Base-by-base conservation (phyloP, 2,888 invertebrate genomes). In the Plebejus argus region DNA sequence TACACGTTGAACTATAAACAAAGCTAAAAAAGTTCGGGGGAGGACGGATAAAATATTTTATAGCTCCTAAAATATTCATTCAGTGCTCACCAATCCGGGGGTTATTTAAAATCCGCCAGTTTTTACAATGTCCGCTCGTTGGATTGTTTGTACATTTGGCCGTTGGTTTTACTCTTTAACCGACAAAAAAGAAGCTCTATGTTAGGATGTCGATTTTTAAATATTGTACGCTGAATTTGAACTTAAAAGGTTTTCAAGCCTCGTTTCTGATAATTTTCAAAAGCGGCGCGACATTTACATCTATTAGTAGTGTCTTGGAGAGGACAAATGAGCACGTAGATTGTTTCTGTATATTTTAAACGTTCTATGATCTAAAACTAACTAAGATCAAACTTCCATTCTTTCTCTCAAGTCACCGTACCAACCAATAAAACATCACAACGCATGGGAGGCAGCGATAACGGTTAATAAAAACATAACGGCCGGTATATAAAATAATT, bases 61-160 rank as follows among this genome's bases (percentile, higher is more conserved):
- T 72, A n/a, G 20, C 72, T 45, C 23, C 72, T 72, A 45, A 72
- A 72, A 72, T 72, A 72, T 72, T 72, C 72, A 72, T 72, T 45
- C 33, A 45, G 20, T 45, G 45, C 45, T 72, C 45, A 72, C 72
- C 35, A 72, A 72, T 45, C 23, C 72, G 20, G 72, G 45, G 23
- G 72, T 72, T 45, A 72, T 72, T 72, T 20, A 72, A 72, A 72
- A 72, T 45, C 45, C 18, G 66, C 28, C 20, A 33, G 66, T 18
- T 66, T 66, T 66, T 33, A 66, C 72, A 39, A 72, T 72, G 72
- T 45, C 28, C 39, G n/a, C 45, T 20, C 20, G 45, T 33, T 20
- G 45, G 45, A 72, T 39, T 15, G 45, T 45, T 15, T 45, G 45
- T 72, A 20, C 39, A 72, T 45, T 72, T 39, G 45, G 20, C 35